Base-by-base conservation (phyloP, 2,113 vertebrate species). In the Cynocephalus volans region DNA sequence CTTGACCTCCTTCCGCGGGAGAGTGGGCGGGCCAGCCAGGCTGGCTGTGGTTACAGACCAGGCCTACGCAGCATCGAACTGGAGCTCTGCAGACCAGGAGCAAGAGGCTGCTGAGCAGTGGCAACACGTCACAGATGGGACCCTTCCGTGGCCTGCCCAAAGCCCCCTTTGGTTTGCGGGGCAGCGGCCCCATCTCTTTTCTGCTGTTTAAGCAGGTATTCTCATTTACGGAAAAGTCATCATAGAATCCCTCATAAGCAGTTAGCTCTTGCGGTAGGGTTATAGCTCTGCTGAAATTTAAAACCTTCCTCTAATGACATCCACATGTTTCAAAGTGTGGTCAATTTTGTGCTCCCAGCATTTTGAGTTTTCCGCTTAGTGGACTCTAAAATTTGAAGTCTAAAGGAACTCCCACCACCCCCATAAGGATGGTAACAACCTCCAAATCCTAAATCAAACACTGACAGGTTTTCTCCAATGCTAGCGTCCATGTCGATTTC, bases 151-250 rank as follows among this genome's bases (percentile, higher is more conserved):
- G 95, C 28, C 65, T 60, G 56, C 64, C 69, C 70, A n/a, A n/a
- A 79, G 75, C 73, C 58, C 28, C 84, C 56, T 85, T 67, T 85
- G 93, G 91, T 93, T 95, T 88, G 36, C 0, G 21, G 62, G 65
- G 52, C 31, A 8, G 26, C 23, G 45, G 65, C 94, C 72, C 87
- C 75, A 8, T 41, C 82, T 79, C 56, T 86, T 96, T 97, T 95
- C 86, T 96, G 97, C 97, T 87, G 72, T 67, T 84, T 79, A 96
- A 97, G 96, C 88, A 75, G 90, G 88, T 83, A 85, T 84, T 95
- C 94, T 77, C 45, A 6, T 73, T 95, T 88, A 85, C 18, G 1
- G 62, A 83, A 77, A 70, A 80, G 45, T 45, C 56, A 3, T 85
- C 92, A 81, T n/a, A n/a, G 73, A 82, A 60, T 41, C 62, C 60